These are phyloP conservation scores for Vimba vimba DNA, from an alignment of 2,113 vertebrate species.

Conservation along the genomic window DNA sequence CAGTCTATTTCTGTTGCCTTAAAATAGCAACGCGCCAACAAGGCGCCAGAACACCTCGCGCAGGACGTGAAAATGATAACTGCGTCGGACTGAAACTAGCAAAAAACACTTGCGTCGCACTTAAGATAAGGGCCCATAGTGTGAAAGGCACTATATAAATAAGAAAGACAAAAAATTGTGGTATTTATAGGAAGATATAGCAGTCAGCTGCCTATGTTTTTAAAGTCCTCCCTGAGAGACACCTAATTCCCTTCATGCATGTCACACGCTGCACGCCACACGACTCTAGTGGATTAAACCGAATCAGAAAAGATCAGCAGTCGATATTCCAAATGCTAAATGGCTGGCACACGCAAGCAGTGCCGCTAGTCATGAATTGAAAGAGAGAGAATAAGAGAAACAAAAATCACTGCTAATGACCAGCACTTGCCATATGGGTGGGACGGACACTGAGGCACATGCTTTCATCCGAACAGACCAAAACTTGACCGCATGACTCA, in stretches of 20 bases:
- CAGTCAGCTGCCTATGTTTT: not conserved
- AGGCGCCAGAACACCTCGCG: too few species aligned
- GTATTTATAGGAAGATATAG: not conserved
- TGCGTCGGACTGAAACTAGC: too few species aligned
- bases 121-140: not conserved
- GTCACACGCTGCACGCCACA: not conserved
- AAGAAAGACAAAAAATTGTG: not conserved
- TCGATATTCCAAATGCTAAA: slow-evolving; percentile 38
- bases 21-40: too few species aligned
- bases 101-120: too few species aligned
- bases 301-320: slow-evolving; percentile 44
- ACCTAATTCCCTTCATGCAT: slow-evolving; percentile 2
- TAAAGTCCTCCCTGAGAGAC: not conserved
- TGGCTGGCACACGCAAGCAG: not conserved
- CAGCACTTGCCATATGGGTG: not conserved
- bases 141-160: not conserved
- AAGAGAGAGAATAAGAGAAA: slow-evolving; percentile 9
- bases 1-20: too few species aligned
- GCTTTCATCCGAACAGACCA: slow-evolving; percentile 3
- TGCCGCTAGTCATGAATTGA: not conserved
- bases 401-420: slow-evolving; percentile 11
- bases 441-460: not conserved
- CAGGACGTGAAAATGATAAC: too few species aligned
- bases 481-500: not conserved
- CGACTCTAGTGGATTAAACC: slow-evolving; percentile 41